Base-by-base conservation (phyloP, 2,797 vertebrate species). In the Diceros bicornis region DNA sequence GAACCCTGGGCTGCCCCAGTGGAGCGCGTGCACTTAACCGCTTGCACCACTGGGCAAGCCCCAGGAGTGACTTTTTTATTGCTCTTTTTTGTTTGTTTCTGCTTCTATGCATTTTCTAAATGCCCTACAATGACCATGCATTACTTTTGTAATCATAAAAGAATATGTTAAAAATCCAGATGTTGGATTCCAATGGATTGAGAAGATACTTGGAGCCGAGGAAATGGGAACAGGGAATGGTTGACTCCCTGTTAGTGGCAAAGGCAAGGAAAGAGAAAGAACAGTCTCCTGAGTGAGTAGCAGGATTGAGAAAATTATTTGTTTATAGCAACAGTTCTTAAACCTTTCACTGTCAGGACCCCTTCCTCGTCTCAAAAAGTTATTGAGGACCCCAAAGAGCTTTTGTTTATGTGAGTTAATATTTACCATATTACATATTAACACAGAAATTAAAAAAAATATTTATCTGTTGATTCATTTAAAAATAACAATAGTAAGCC, bases 101-200 rank as follows among this genome's bases (percentile, higher is more conserved):
- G 64, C 72, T 81, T 64, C 37, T 59, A 88, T 75, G 14, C 27
- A n/a, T 84, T 61, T 91, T 95, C 50, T 75, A 66, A 93, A 92
- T 78, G 27, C 50, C 34, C 16, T 64, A 72, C 34, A 55, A 27
- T 62, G 71, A 62, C 32, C 17, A 34, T 32, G 13, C 37, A n/a
- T 85, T 96, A 57, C 11, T 64, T 84, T 78, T 57, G 27, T 62
- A 61, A 61, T 95, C 72, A 79, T 78, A 82, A 94, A 90, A 95
- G 23, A 96, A 79, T 83, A 27, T 57, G 18, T 62, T 77, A 90
- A 75, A 66, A 87, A 74, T 88, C 69, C 52, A 89, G 44, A 95
- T 68, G 25, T 79, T 84, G 82, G 12, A 64, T 75, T 91, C 75
- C 59, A 18, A 32, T 34, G 55, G 88, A 44, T 18, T 62, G 52